Evolutionary conservation across 1,140 invertebrate genomes (phyloP).

Genomic region (Caenorhabditis briggsae): DNA sequence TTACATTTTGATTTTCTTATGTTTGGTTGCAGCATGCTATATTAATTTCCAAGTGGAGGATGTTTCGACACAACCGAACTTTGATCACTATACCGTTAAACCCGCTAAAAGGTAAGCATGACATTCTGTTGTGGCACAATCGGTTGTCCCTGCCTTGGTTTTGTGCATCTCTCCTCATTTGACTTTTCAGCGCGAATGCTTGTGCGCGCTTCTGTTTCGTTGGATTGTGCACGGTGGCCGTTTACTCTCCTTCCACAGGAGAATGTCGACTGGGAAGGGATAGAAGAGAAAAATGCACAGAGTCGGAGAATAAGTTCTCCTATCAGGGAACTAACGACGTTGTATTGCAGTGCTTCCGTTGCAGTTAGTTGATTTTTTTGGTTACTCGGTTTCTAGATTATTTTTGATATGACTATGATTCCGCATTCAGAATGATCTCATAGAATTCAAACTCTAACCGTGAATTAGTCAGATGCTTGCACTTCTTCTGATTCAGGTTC

Average conservation of each 20-base stretch:
- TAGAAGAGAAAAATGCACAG: conserved; percentile 46
- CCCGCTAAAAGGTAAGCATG: conserved; percentile 40
- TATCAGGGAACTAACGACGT: conserved; percentile 46
- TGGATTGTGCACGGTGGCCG: conserved; percentile 56
- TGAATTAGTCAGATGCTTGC: not conserved
- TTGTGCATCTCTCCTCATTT: not conserved
- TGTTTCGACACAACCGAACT: conserved; percentile 35
- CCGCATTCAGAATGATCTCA: too few relatives aligned
- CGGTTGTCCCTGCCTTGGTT: not conserved
- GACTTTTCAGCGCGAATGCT: conserved; percentile 58
- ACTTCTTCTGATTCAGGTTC: not conserved
- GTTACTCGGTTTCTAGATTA: not conserved
- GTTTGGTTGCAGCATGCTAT: conserved; percentile 54
- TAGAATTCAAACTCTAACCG: too few relatives aligned
- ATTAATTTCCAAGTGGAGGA: conserved; percentile 56
- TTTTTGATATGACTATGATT: not conserved
- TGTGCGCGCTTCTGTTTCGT: conserved; percentile 62
- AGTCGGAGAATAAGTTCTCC: conserved; percentile 28
- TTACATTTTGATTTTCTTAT: conserved; percentile 35
- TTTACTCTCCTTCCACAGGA: conserved; percentile 47
- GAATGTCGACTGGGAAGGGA: conserved; percentile 60
- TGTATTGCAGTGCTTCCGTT: conserved; percentile 62
- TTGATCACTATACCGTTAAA: conserved; percentile 44
- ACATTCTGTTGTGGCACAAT: conserved; percentile 4
- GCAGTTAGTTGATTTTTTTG: conserved; percentile 56